Evolutionary conservation across 2,888 invertebrate genomes (phyloP), one percentile per base, ranked within the genome.

Genomic region (Phymatocera aterrima): DNA sequence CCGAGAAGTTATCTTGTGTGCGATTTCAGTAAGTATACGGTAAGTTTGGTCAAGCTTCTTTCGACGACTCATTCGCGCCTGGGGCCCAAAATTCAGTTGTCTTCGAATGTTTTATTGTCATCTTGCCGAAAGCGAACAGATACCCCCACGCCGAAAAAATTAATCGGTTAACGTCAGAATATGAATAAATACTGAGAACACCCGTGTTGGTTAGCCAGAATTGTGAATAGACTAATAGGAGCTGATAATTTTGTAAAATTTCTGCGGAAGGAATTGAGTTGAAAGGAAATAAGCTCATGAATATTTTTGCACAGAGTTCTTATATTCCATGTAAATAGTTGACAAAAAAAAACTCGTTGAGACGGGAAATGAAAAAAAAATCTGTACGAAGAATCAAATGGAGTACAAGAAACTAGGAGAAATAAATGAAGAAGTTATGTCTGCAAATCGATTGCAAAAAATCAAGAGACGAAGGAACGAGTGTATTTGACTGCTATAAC

Each of bases 361-460:
- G 51, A 72, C 10, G 18, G 21, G 10, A 51, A 51, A 48, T 12
- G 4, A 34, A 34, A 72, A n/a, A n/a, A 12, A 51, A 12, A 72
- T 51, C 34, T 43, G 18, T 18, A 51, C 15, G 8, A 72, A 51
- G 24, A 37, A 51, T 10, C 5, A 51, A 72, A 37, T 34, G 18
- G 72, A 48, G 43, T 51, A 72, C 2, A 48, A 34, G 21, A 51
- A 48, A 5, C 24, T 24, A 46, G n/a, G 37, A 34, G 31, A 34
- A 77, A 48, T 18, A 12, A 61, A 46, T 12, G n/a, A n/a, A n/a
- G n/a, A 51, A 28, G 64, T 34, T 48, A 31, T n/a, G 34, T 43
- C 21, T 54, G 24, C 8, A 43, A 60, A 60, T 61, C 70, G n/a
- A 77, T 51, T 57, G 57, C 21, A 31, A 80, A 51, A 75, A 80